Evolutionary conservation across 2,113 vertebrate species (phyloP), one percentile per base, ranked within the genome.

Genomic region (Struthidea cinerea): DNA sequence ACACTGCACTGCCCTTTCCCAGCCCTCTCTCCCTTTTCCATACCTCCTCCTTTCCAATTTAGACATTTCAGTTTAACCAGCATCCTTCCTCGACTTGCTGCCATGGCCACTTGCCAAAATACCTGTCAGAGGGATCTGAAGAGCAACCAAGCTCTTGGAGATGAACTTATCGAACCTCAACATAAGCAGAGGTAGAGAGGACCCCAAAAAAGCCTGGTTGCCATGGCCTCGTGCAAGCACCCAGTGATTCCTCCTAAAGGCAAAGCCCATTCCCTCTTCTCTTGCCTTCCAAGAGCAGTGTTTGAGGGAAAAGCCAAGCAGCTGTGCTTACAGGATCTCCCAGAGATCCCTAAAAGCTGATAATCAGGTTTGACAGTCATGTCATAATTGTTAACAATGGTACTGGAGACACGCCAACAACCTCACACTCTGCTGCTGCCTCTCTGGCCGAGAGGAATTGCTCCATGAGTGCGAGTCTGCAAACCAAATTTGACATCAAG

Each of bases 281-380:
- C 64, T 21, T 64, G 27, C 86, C 47, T 89, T 79, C 65, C 75
- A 78, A 67, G 70, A 80, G 59, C 60, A 27, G 47, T 10, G 13
- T 47, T 91, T 42, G 49, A 84, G 80, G 76, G 77, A 39, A 89
- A 71, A 90, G 79, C 75, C 93, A 74, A 84, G 30, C 86, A 96
- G 89, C 74, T 94, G 94, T 74, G 76, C 80, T 68, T 74, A 68
- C 65, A 87, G 68, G 37, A 83, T 82, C 86, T 86, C 80, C 13
- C 78, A 65, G 96, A 95, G 96, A 83, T 83, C 84, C 80, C 87
- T 71, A 86, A 96, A 89, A 94, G 59, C 87, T 65, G 89, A 89
- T 95, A 95, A 97, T 90, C 83, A 95, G 90, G 70, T 92, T 94
- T 97, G 96, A 97, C 96, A 95, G 91, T 89, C 80, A 8, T 74